Base-by-base conservation (phyloP, 1,140 invertebrate genomes). In the Halictus rubicundus region DNA sequence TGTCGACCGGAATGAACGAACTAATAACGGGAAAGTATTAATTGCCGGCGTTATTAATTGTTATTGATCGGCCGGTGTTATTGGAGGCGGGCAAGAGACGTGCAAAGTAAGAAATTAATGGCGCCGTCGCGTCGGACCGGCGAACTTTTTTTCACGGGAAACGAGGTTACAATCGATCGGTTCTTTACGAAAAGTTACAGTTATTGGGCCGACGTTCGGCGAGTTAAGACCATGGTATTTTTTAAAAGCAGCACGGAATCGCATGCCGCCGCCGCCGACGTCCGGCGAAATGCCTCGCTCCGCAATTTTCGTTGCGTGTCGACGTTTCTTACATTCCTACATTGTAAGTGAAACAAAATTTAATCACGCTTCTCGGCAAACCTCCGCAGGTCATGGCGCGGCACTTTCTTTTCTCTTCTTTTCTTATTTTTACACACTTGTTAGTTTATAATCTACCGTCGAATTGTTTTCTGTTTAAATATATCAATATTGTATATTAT, bases 181-280 rank as follows among this genome's bases (percentile, higher is more conserved):
- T 42, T 1, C 37, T 27, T 21, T 19, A n/a, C 42, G 52, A 32
- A 66, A 49, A 8, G 46, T 61, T 68, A 70, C n/a, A 68, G 79
- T 75, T 64, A 72, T 68, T 66, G 78, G 42, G 78, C 78, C 70
- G 80, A 52, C 75, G 71, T 72, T 59, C 71, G 49, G 63, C 52
- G 57, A 81, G 76, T 81, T 78, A 81, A 52, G 49, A 57, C 39
- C 68, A 72, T 65, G 78, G 72, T 81, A 78, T 77, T 68, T 81
- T 71, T 60, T 71, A 61, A n/a, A 39, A 72, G 63, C 60, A 68
- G 61, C 54, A 52, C 74, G 23, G 71, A 77, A 23, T 70, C 63
- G 59, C 25, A 52, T 64, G 21, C 12, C 49, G 68, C 42, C 49
- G 25, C 25, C 21, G 54, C 65, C 46, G 46, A 4, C 46, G 46